Conservation (phyloP, 2,797 vertebrate genomes). For the Siniperca obscura region DNA sequence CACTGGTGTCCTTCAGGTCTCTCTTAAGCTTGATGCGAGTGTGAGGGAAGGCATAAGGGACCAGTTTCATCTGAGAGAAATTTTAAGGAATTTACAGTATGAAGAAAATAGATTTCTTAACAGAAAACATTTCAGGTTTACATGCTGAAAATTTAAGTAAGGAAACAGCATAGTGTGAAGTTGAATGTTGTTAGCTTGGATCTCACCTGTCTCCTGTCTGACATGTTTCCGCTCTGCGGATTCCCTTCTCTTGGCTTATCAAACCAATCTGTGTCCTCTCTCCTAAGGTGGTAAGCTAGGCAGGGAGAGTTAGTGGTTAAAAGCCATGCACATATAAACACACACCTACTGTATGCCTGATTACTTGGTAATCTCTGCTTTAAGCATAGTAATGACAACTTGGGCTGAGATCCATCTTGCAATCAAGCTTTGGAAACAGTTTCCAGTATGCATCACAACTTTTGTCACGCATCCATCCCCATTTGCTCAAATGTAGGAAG, state of each 20-base stretch:
- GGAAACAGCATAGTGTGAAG: background rate
- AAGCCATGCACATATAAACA: conserved; percentile 25
- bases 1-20: conserved; percentile 94
- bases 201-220: conserved; percentile 92
- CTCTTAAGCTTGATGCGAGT: conserved; percentile 91
- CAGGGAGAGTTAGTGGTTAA: conserved; percentile 62
- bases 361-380: conserved; percentile 37
- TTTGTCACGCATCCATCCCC: conserved; percentile 39
- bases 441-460: conserved; percentile 21
- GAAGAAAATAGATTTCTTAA: background rate
- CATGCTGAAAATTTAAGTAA: background rate
- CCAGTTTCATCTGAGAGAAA: conserved; percentile 88
- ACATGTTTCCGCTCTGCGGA: conserved; percentile 85
- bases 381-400: conserved; percentile 21
- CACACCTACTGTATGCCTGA: background rate
- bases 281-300: conserved; percentile 97
- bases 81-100: conserved; percentile 13
- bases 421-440: conserved; percentile 27
- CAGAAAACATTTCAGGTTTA: background rate
- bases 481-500: conserved; percentile 50
- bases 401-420: conserved; percentile 47
- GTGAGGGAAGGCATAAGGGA: conserved; percentile 94
- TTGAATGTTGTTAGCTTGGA: conserved; percentile 13
- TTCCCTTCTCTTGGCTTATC: conserved; percentile 97
- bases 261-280: conserved; percentile 99